Base-by-base conservation (phyloP, 2,797 vertebrate genomes). In the Esox masquinongy region DNA sequence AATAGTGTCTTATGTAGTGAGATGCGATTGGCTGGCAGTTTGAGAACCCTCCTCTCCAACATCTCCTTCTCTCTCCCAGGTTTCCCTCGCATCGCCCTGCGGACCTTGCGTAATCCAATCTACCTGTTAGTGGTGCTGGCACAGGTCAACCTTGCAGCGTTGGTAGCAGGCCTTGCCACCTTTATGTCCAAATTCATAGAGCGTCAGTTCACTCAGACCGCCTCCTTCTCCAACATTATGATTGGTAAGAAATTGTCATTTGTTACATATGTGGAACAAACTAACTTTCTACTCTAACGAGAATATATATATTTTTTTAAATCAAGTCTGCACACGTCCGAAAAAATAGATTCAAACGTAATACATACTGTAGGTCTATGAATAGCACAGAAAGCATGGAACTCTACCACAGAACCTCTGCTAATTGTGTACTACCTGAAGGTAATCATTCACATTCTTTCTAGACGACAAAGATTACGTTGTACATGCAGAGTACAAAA, bases 151-250 rank as follows among this genome's bases (percentile, higher is more conserved):
- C 76, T 95, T 70, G 94, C 95, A 0, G 96, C 93, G 61, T 93
- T 96, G 93, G 91, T 94, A 0, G 93, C 96, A 0, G 97, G 97
- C 0, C 85, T 97, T 17, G 94, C 95, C n/a, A 98, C 96, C 0
- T 99, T 99, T 83, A 95, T 98, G 95, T 89, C 93, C 43, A 99
- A 99, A 90, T 96, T 97, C 87, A 93, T 98, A 16, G 97, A 99
- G 87, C 92, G 89, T 1, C 98, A 99, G 77, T 99, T 99, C 87
- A 93, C 81, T 22, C 80, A 94, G 87, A 95, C 95, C 0, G 92
- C 93, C 0, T 90, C 95, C 59, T 87, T 94, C 0, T 96, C 98
- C 88, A 96, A 92, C 87, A 88, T 97, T 86, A 91, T 99, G 92
- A 95, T 99, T 0, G 98, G 97, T 97, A 77, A 88, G 87, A 59